Base-by-base conservation (phyloP, 2,888 invertebrate species). In the Eurois occulta region DNA sequence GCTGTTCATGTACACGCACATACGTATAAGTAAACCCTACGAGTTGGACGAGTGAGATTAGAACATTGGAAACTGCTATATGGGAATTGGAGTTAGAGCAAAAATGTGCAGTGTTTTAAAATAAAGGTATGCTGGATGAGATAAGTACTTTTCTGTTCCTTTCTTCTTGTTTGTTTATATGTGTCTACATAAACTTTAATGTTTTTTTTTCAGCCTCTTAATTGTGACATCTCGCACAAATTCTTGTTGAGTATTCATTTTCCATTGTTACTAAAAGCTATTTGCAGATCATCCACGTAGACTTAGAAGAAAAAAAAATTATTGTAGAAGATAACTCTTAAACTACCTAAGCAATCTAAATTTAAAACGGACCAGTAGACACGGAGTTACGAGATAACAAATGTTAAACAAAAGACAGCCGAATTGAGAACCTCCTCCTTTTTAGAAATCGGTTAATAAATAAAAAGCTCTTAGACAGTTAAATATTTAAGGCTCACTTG, bases 21-120 rank as follows among this genome's bases (percentile, higher is more conserved):
- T 71, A 75, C 55, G 52, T 73, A 73, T 55, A 67, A 35, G 35
- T 52, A 46, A 75, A 67, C 48, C 72, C 28, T 64, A 64, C 62
- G 35, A 70, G 69, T 79, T 75, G 60, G 74, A 68, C 67, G 66
- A 46, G 72, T 41, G 64, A 81, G 75, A 84, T 81, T 78, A 79
- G 60, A 77, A 74, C 52, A 60, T 38, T 67, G 24, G 13, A 13
- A 70, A 81, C 32, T 24, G 64, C 60, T 79, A 67, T 62, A 62
- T 70, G 62, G 28, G 43, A 41, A 32, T 64, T 73, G 21, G 32
- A 70, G 28, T 52, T 10, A 13, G 38, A 28, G 18, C 38, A 48
- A 69, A 68, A 55, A 41, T 68, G n/a, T 58, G 32, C 21, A 46
- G 28, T 46, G 0, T 35, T 64, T 65, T 28, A 21, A 65, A 52